Percentiles rank a stretch among this genome's conserved stretches.
Conservation (phyloP, 2,113 vertebrate genomes). For the Malurus melanocephalus region DNA sequence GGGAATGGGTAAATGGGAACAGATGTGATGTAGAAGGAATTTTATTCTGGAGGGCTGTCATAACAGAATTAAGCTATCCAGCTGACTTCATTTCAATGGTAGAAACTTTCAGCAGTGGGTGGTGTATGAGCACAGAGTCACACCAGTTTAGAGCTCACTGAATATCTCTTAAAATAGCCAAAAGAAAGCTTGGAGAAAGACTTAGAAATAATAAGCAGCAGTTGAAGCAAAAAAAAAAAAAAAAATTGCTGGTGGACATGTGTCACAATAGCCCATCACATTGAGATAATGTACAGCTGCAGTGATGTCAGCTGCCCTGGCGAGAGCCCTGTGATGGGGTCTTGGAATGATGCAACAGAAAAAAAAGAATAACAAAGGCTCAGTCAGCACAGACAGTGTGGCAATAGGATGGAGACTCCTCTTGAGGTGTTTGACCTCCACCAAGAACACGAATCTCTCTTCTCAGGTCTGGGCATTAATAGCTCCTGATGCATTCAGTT, state of each 20-base stretch:
- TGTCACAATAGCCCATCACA: conserved; percentile 7
- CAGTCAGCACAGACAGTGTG: background rate
- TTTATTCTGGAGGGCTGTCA: conserved; percentile 16
- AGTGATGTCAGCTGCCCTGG: background rate
- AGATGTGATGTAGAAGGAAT: conserved; percentile 34
- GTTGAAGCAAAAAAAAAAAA: background rate
- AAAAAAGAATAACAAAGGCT: background rate
- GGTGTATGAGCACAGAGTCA: conserved; percentile 20
- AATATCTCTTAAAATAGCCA: conserved; percentile 30
- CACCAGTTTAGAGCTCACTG: background rate
- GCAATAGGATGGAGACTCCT: background rate
- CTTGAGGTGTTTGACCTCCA: background rate
- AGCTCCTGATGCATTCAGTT: background rate
- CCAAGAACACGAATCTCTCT: background rate
- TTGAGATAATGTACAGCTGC: background rate
- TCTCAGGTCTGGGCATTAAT: background rate
- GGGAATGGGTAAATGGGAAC: conserved; percentile 1
- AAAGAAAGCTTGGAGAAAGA: background rate
- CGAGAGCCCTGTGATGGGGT: background rate
- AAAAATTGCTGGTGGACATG: background rate
- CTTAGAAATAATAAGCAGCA: conserved; percentile 17
- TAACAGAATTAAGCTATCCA: conserved; percentile 36
- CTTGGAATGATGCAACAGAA: background rate
- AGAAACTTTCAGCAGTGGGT: conserved; percentile 25
- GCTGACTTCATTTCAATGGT: conserved; percentile 23